Base-by-base conservation (phyloP, 2,113 vertebrate species). In the Phaethon lepturus region DNA sequence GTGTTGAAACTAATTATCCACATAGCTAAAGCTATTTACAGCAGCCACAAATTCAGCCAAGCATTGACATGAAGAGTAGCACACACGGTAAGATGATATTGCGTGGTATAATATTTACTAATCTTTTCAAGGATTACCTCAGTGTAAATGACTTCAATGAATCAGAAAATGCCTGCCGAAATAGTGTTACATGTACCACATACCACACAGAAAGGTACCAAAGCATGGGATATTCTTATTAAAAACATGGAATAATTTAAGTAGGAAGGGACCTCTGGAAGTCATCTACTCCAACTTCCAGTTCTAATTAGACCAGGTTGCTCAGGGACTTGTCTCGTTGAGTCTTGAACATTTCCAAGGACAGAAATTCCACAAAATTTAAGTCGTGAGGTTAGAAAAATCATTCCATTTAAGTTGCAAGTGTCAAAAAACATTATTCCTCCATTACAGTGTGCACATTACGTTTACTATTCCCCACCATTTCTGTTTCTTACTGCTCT, bases 301-400 rank as follows among this genome's bases (percentile, higher is more conserved):
- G 44, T 75, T 90, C 77, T 69, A 73, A 87, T 89, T 77, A 77
- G 35, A 86, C 24, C 20, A 62, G 15, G 55, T n/a, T 80, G 35
- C 49, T 58, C 55, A 67, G 47, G 44, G 26, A 64, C 25, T 49
- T 31, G 17, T 35, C 33, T 74, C 74, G 20, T 24, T 71, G 40
- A 87, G 33, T 55, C 73, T n/a, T 71, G 18, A 80, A 62, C 20
- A 42, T 55, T 81, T 60, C 35, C 68, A 83, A 94, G 53, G 76
- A 76, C 59, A 89, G 17, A 91, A 91, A 93, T 77, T 53, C 78
- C 66, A 92, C 44, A 59, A 90, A 84, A 93, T 84, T 62, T 55
- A 74, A 71, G 42, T 58, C 42, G 74, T 5, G 6, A 90, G 52
- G 69, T 63, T 81, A 63, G 69, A 78, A 78, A 85, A 93, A 58